Evolutionary conservation across 92 coral and sea anemone genomes (phyloP), one percentile per base, ranked within the genome.

Genomic region (Parazoanthus swiftii): DNA sequence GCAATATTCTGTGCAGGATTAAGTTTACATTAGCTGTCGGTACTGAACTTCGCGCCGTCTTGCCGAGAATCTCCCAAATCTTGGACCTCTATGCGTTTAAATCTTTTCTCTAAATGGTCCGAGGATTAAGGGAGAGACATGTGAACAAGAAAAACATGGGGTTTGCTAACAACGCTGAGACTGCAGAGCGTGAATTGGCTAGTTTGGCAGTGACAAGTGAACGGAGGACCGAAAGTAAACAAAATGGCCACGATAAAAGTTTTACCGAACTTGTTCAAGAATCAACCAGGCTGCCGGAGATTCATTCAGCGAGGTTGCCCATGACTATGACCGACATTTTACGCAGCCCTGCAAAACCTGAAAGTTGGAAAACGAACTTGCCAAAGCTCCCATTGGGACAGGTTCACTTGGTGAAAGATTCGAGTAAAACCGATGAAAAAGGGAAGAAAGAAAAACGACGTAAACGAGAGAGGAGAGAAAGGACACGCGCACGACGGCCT

Each of bases 341-440:
- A 71, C 78, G 87, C 66, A 71, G 42, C 71, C 78, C 87, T 6
- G 26, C 87, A 71, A 84, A 84, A 46, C 35, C 87, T 7, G 77
- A 84, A 46, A 74, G 66, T 18, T 84, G 87, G 87, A 68, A 84
- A 10, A 71, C 87, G 46, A 71, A 71, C 74, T 26, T 84, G 79
- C 87, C 87, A 23, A 84, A 84, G 46, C 77, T 84, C 44, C 87
- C 87, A 20, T 25, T 43, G n/a, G 87, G 87, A 14, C 87, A 71
- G 79, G 87, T 84, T 70, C 87, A 84, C 66, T 21, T 84, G 78
- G 87, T 84, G 87, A 84, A 84, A 84, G 63, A 73, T n/a, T 84
- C 87, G 39, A 51, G 33, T 14, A 84, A 71, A 84, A 48, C 78
- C 43, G 87, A 84, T 36, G 78, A 84, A 84, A 84, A 6, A 25